phyloP scores from a whole-genome alignment of 2,888 invertebrate genomes.

The Lydus trimaculatus region DNA sequence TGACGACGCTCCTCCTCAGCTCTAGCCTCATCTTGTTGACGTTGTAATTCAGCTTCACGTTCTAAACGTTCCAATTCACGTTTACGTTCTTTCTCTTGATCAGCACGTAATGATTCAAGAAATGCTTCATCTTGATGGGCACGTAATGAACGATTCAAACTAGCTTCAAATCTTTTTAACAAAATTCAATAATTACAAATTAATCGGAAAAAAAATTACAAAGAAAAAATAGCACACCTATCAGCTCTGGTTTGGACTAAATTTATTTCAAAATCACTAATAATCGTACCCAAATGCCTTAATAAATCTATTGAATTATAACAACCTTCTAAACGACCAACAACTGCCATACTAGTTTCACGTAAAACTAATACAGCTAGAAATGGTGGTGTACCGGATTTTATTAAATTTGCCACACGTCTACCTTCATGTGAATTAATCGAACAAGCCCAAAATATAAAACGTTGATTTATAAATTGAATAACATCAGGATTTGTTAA shows the following conservation, averaged over 20 bases:
- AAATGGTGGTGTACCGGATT: slow-evolving; percentile 83
- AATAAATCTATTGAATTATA: slow-evolving; percentile 76
- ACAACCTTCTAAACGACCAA: slow-evolving; percentile 84
- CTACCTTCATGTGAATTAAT: slow-evolving; percentile 90
- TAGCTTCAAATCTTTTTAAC: slow-evolving; percentile 74
- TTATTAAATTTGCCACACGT: slow-evolving; percentile 87
- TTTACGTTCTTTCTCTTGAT: slow-evolving; percentile 91
- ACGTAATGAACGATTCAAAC: slow-evolving; percentile 84
- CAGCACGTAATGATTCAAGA: slow-evolving; percentile 86
- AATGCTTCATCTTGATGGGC: slow-evolving; percentile 95
- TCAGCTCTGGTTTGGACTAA: slow-evolving; percentile 87
- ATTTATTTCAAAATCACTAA: slow-evolving; percentile 87
- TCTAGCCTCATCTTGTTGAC: slow-evolving; percentile 57
- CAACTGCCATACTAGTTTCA: slow-evolving; percentile 92
- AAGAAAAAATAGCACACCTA: slow-evolving; percentile 62
- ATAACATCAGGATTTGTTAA: slow-evolving; percentile 76
- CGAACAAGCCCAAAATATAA: slow-evolving; percentile 94
- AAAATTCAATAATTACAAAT: slow-evolving; percentile 26
- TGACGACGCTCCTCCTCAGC: slow-evolving; percentile 60
- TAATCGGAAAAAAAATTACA: slow-evolving; percentile 11
- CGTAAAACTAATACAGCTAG: slow-evolving; percentile 89
- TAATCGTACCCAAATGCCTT: slow-evolving; percentile 74
- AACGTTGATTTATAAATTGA: slow-evolving; percentile 81
- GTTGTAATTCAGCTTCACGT: slow-evolving; percentile 64
- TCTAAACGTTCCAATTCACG: slow-evolving; percentile 67